Percentiles rank a stretch among this genome's conserved stretches.
Evolutionary conservation across 2,797 vertebrate genomes (phyloP).

Genomic region (Molossus alvarezi): DNA sequence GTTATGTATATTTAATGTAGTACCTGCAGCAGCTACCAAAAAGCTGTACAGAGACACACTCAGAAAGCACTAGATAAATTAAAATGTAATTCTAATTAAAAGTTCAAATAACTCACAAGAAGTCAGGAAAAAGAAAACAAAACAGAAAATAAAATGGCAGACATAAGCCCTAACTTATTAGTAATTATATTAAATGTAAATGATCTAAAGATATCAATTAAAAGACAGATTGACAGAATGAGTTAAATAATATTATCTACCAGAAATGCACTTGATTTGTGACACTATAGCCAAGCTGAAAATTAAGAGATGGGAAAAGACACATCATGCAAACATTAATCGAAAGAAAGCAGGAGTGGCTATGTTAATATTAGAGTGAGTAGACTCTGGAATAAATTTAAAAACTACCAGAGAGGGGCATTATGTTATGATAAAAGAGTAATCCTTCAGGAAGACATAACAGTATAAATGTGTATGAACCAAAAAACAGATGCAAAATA

Average conservation of each 20-base stretch:
- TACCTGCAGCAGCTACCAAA: not conserved
- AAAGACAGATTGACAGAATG: not conserved
- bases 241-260: not conserved
- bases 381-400: not conserved
- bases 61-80: not conserved
- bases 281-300: not conserved
- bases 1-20: not conserved
- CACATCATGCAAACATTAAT: not conserved
- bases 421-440: not conserved
- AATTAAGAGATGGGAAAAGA: not conserved
- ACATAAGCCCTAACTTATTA: not conserved
- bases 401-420: not conserved
- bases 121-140: not conserved
- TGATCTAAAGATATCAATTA: not conserved
- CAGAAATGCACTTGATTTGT: not conserved
- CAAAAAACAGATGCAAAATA: not conserved
- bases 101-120: not conserved
- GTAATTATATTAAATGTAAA: not conserved
- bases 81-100: constrained; percentile 14
- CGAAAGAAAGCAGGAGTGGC: constrained; percentile 11
- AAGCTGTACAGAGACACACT: not conserved
- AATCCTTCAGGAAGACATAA: not conserved
- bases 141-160: not conserved
- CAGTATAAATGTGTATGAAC: not conserved
- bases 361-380: not conserved